These are phyloP conservation scores for Dipodomys stephensi DNA, from an alignment of 2,113 vertebrate genomes.

Conservation along the genomic window DNA sequence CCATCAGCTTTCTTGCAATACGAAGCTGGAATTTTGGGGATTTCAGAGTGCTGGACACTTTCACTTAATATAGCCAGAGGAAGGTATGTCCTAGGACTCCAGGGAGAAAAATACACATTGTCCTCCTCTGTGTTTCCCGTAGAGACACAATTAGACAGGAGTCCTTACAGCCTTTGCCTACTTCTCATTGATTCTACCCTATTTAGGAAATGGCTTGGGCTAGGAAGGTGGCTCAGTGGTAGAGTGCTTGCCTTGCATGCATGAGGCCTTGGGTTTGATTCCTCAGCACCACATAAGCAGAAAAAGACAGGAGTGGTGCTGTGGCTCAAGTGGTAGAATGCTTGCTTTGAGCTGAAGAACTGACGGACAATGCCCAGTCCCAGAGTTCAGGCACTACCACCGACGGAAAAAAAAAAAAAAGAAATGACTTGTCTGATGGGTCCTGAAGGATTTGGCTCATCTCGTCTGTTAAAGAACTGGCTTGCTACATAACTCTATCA, in stretches of 20 bases:
- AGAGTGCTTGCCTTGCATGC: too few relatives aligned
- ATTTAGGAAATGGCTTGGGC: slow-evolving; percentile 4
- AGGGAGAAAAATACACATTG: not conserved
- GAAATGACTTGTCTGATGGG: not conserved
- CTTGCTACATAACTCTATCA: not conserved
- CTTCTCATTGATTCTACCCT: not conserved
- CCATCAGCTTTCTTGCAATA: not conserved
- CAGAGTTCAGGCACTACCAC: too few relatives aligned
- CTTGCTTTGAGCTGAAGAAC: too few relatives aligned
- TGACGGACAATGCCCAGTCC: too few relatives aligned
- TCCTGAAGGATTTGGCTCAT: not conserved
- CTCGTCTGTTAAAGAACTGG: not conserved
- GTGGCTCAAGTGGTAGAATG: too few relatives aligned
- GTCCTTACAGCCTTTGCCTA: not conserved
- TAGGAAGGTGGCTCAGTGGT: too few relatives aligned
- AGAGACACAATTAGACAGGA: not conserved
- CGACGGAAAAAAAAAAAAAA: not conserved
- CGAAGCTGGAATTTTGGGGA: not conserved
- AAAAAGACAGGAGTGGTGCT: too few relatives aligned
- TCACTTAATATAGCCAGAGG: not conserved
- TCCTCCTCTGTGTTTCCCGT: not conserved
- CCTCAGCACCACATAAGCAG: too few relatives aligned
- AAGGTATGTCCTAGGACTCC: not conserved
- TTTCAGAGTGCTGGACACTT: not conserved
- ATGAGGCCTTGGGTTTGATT: too few relatives aligned